A percentile compares a stretch with the other conserved stretches of the same genome.
Evolutionary conservation across 1,140 invertebrate genomes (phyloP).

Genomic region (Caenorhabditis remanei): DNA sequence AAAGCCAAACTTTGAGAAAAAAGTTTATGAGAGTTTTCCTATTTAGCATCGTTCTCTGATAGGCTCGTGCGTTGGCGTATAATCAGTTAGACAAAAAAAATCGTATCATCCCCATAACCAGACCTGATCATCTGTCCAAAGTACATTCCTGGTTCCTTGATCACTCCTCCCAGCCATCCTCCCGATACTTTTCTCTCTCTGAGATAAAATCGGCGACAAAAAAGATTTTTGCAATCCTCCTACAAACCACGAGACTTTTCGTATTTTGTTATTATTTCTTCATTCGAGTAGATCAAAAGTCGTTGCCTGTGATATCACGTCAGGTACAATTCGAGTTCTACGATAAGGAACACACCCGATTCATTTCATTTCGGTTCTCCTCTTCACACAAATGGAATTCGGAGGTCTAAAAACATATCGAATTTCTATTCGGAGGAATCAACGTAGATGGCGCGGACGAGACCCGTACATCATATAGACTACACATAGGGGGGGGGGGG

Average conservation of each 20-base stretch:
- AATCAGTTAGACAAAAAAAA: too few species aligned
- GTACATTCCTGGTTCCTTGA: constrained; percentile 22
- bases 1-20: too few species aligned
- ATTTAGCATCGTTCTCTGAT: too few species aligned
- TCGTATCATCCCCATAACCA: too few species aligned
- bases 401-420: constrained; percentile 40
- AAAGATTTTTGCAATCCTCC: constrained; percentile 23
- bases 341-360: constrained; percentile 21
- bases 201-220: constrained; percentile 11
- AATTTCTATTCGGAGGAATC: constrained; percentile 45
- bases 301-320: neutral
- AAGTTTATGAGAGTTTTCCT: too few species aligned
- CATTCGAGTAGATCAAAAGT: constrained; percentile 41
- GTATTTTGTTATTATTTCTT: neutral
- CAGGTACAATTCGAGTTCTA: neutral
- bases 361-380: neutral
- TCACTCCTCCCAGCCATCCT: neutral
- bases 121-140: neutral
- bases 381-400: neutral
- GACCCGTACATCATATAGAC: neutral
- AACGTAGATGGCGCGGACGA: constrained; percentile 3
- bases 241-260: constrained; percentile 13
- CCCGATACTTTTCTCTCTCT: neutral
- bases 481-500: neutral
- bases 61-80: too few species aligned